Percentiles rank a stretch among this genome's conserved stretches.
phyloP scores from a whole-genome alignment of 2,797 vertebrate species.

The Loriculus beryllinus region DNA sequence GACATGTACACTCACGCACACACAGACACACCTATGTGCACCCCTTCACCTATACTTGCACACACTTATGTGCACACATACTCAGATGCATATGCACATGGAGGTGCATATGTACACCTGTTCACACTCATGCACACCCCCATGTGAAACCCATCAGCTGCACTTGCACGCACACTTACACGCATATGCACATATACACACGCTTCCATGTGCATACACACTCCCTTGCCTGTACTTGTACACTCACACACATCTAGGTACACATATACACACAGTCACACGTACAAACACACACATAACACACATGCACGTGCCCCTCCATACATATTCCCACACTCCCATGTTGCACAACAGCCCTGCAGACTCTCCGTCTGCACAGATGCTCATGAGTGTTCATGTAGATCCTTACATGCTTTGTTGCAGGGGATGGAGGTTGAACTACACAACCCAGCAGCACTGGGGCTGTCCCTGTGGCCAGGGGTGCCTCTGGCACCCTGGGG shows the following conservation, averaged over 20 bases:
- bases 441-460: accelerated
- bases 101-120: background rate
- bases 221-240: background rate
- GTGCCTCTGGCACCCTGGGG: background rate
- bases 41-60: background rate
- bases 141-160: background rate
- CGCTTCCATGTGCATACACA: background rate
- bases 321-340: background rate
- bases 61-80: background rate
- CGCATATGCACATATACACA: background rate
- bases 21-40: background rate
- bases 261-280: background rate
- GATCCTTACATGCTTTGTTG: background rate
- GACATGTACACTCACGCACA: no score
- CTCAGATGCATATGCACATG: background rate
- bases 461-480: background rate
- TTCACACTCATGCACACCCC: background rate
- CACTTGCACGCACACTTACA: background rate
- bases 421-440: background rate
- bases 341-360: background rate
- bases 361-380: background rate
- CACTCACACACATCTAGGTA: background rate
- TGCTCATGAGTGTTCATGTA: background rate
- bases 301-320: background rate
- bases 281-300: background rate